Evolutionary conservation across 1,140 invertebrate species (phyloP), one percentile per base, ranked within the genome.

Genomic region (Anadara kagoshimensis): DNA sequence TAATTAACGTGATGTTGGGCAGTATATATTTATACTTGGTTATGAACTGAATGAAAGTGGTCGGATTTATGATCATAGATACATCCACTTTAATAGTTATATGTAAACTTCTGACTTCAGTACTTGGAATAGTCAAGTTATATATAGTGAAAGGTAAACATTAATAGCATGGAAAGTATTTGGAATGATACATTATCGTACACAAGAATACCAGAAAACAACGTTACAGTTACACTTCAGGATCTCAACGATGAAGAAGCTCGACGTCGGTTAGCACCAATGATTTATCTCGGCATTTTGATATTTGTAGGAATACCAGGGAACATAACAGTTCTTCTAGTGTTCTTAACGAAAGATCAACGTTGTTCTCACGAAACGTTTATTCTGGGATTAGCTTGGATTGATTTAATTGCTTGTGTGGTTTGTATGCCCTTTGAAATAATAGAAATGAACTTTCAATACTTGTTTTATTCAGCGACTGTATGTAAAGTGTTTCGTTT

Each of bases 341-440:
- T 83, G 14, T 78, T 79, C 49, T 68, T 49, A n/a, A 53, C 22
- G 29, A 65, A 64, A 43, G 80, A 78, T 66, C 67, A 67, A 5
- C 43, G 61, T 29, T 76, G 66, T 61, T 72, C 83, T 18, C 73
- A 80, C 0, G 67, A 75, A 5, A 78, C 61, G 12, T 85, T 78
- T 69, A 78, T 85, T 62, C 44, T 80, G 18, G 58, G 67, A 36
- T 64, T 85, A 61, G 79, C 80, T 5, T 43, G 74, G 12, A 66
- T 79, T 36, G 83, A 85, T 62, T 22, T 82, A 7, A 49, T 80
- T 16, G 73, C 62, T 41, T 82, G 78, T 56, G 20, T 56, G n/a
- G 24, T 83, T 10, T 70, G 71, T 10, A 65, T 85, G 54, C 83
- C 83, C 0, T 79, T 79, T 58, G 83, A 84, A 65, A 78, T 83